These are phyloP conservation scores for Cremastinae sp. DNA, from an alignment of 2,888 invertebrate species.

Conservation along the genomic window DNA sequence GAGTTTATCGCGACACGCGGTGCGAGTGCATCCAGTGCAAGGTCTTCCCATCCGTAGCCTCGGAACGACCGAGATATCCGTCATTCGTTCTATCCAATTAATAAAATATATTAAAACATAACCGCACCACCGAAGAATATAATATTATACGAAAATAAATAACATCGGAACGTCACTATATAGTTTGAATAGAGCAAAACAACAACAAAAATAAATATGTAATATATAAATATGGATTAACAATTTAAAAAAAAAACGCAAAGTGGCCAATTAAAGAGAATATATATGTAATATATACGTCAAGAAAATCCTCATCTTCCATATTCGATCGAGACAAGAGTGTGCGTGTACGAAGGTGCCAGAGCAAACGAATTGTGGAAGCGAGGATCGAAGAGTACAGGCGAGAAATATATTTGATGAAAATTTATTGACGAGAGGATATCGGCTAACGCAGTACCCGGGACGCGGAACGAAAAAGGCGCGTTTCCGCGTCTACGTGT, in stretches of 20 bases:
- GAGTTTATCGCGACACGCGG: slow-evolving; percentile 16
- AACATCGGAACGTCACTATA: no score
- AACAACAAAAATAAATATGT: background rate
- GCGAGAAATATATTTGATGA: background rate
- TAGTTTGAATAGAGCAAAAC: no score
- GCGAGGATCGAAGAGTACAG: background rate
- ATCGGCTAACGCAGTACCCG: background rate
- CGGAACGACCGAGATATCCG: slow-evolving; percentile 42
- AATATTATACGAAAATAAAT: no score
- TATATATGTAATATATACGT: slow-evolving; percentile 35
- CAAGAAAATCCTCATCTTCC: slow-evolving; percentile 50
- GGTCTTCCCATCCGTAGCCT: slow-evolving; percentile 51
- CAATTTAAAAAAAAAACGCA: slow-evolving; percentile 11
- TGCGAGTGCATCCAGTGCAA: slow-evolving; percentile 38
- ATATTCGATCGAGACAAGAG: slow-evolving; percentile 45
- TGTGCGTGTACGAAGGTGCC: slow-evolving; percentile 19
- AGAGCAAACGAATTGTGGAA: slow-evolving; percentile 8
- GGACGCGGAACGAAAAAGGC: slow-evolving; percentile 13
- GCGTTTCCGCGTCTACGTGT: background rate
- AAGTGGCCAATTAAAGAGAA: slow-evolving; percentile 60
- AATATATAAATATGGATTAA: background rate
- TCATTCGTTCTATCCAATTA: slow-evolving; percentile 20
- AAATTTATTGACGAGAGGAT: slow-evolving; percentile 9
- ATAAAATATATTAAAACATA: background rate
- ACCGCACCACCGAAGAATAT: no score